Conservation (phyloP, 2,888 invertebrate genomes). For the Tuta absoluta region DNA sequence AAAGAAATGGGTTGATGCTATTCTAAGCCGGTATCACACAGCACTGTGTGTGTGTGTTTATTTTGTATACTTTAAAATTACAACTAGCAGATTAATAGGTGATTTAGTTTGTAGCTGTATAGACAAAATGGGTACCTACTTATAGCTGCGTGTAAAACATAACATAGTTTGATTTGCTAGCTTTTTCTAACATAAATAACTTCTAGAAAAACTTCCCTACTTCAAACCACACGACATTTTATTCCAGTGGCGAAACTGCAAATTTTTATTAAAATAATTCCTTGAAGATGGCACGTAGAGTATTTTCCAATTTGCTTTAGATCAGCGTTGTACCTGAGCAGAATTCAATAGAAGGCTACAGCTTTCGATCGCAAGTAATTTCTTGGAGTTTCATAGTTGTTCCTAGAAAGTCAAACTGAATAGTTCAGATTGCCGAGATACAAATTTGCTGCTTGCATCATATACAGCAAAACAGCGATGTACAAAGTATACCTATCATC, state of each 20-base stretch:
- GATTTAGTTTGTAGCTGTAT: too few species aligned
- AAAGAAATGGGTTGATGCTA: too few species aligned
- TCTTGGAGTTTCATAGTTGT: neutral
- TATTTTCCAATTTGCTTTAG: constrained; percentile 22
- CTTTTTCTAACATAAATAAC: neutral
- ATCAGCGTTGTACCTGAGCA: constrained; percentile 20
- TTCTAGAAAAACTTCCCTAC: neutral
- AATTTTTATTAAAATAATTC: constrained; percentile 23
- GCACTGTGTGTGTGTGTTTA: too few species aligned
- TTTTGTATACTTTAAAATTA: too few species aligned
- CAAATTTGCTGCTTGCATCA: too few species aligned
- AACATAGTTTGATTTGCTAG: neutral
- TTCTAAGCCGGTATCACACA: too few species aligned
- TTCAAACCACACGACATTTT: neutral
- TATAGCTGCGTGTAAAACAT: too few species aligned
- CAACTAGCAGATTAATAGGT: too few species aligned
- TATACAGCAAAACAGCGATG: neutral
- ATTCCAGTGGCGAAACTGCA: neutral
- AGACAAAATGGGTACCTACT: too few species aligned
- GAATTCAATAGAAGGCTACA: constrained; percentile 13
- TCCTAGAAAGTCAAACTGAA: neutral
- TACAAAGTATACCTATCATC: too few species aligned
- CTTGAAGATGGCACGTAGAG: constrained; percentile 12
- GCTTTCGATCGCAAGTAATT: constrained; percentile 7
- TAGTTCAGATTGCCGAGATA: neutral